These are phyloP conservation scores for Aricia agestis DNA, from an alignment of 1,140 invertebrate species.

Conservation along the genomic window DNA sequence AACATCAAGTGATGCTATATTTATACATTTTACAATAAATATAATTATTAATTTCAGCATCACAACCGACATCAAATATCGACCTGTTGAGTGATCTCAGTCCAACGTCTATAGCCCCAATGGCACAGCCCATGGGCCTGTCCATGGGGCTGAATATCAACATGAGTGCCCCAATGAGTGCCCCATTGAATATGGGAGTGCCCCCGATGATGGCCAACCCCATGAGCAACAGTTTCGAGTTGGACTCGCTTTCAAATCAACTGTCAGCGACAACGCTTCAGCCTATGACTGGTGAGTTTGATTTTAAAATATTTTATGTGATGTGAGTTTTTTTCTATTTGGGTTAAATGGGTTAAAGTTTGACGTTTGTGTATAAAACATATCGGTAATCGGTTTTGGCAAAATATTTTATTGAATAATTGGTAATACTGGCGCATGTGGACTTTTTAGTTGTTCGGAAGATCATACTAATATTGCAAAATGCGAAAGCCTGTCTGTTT, in stretches of 20 bases:
- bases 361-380: no score
- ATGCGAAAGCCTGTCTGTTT: no score
- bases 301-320: background rate
- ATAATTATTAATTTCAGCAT: constrained; percentile 24
- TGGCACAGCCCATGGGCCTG: background rate
- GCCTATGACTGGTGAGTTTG: constrained; percentile 31
- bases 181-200: background rate
- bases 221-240: constrained; percentile 10
- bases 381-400: no score
- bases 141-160: background rate
- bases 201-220: background rate
- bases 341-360: no score
- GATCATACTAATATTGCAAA: no score
- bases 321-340: background rate
- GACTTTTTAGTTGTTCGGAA: no score
- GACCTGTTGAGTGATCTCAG: constrained; percentile 47
- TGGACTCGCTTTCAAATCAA: constrained; percentile 35
- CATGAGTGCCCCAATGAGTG: background rate
- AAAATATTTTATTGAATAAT: no score
- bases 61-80: constrained; percentile 46
- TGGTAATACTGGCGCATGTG: no score
- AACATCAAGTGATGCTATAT: no score
- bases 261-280: constrained; percentile 34
- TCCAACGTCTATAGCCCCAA: constrained; percentile 21
- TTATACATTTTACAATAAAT: background rate